Evolutionary conservation across 1,140 invertebrate species (phyloP).

Genomic region (Bathynomus jamesi): DNA sequence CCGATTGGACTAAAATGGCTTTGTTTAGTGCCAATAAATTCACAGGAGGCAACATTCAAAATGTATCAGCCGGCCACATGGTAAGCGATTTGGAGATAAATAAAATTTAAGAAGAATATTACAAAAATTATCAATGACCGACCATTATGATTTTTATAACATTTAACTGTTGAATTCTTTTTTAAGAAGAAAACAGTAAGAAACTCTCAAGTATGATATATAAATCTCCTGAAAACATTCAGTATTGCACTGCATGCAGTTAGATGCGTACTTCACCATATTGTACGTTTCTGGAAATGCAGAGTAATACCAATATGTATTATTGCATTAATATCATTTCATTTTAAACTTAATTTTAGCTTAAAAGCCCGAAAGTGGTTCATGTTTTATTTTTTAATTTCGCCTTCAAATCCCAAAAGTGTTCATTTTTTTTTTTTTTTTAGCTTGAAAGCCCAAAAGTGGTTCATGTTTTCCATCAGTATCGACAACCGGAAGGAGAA

Average conservation of each 20-base stretch:
- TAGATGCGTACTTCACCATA: too few relatives aligned
- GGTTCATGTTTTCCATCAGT: slow-evolving; percentile 89
- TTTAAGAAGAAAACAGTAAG: background rate
- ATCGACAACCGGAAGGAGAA: slow-evolving; percentile 75
- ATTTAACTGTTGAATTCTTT: background rate
- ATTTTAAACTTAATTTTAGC: slow-evolving; percentile 8
- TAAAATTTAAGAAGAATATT: slow-evolving; percentile 41
- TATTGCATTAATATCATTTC: too few relatives aligned
- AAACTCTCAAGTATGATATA: too few relatives aligned
- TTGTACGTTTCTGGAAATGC: too few relatives aligned
- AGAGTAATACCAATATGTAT: too few relatives aligned
- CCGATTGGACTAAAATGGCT: slow-evolving; percentile 81
- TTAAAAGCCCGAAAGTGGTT: slow-evolving; percentile 85
- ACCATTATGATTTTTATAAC: background rate
- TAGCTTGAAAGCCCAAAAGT: slow-evolving; percentile 77
- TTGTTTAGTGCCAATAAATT: slow-evolving; percentile 73
- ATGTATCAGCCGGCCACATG: slow-evolving; percentile 65
- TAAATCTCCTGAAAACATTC: too few relatives aligned
- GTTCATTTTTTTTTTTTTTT: slow-evolving; percentile 2
- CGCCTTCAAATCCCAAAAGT: too few relatives aligned
- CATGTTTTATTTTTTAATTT: too few relatives aligned
- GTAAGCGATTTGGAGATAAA: slow-evolving; percentile 46
- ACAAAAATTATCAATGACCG: background rate
- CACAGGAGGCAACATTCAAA: slow-evolving; percentile 53
- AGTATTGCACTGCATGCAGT: too few relatives aligned